Base-by-base conservation (phyloP, 2,888 invertebrate species). In the Cerceris rybyensis region DNA sequence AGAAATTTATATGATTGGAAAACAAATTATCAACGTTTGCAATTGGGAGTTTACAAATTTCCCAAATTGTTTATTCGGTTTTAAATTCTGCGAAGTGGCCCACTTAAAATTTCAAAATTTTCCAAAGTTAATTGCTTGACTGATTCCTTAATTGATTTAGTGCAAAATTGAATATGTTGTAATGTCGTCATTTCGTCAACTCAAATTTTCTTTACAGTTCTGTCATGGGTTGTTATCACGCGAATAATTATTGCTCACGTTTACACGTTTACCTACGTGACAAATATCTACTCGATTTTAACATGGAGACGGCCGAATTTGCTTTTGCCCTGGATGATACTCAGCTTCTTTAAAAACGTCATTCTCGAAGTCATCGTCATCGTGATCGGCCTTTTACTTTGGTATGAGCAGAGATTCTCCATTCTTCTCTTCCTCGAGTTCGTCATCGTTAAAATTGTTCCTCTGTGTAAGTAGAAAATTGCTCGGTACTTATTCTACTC, bases 211-310 rank as follows among this genome's bases (percentile, higher is more conserved):
- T 14, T 55, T 55, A 7, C 72, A 92, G 92, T 88, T 50, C 54
- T 92, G 17, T 87, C 82, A 43, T 85, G 86, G 82, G 81, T 89
- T n/a, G 87, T 87, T 0, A 80, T 87, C n/a, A 69, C 86, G 5
- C 87, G 90, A 69, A 88, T 89, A 43, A 41, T 90, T 11, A 85
- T 89, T 58, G 81, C 84, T 9, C 78, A 87, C 46, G 41, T 90
- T 5, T 89, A 87, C 70, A 81, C 88, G 1, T 65, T 89, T 0
- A 82, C 85, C 0, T 89, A 88, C 67, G 17, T 88, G 43, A 68
- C 85, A 6, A 92, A 90, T 69, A 81, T 91, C n/a, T 91, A 89
- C 75, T 79, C 92, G 6, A 86, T 92, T 66, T 43, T 91, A 7
- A 91, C 89, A 4, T 88, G 88, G 87, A 88, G 85, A 41, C 85